Percentiles rank a stretch among this genome's conserved stretches.
phyloP scores from a whole-genome alignment of 2,797 vertebrate species.

The Eulemur rubriventer region DNA sequence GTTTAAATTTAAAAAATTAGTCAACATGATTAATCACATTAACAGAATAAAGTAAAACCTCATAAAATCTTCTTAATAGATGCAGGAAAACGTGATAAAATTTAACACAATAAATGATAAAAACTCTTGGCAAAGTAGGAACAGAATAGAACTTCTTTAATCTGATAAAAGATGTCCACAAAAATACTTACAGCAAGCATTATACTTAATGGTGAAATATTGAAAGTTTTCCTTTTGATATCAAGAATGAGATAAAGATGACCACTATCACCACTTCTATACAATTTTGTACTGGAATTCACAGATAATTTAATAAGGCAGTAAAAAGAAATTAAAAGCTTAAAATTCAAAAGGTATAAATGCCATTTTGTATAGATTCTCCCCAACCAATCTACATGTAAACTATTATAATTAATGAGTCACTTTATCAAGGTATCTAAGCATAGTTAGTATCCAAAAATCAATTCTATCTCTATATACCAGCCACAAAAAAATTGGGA shows the following conservation, averaged over 20 bases:
- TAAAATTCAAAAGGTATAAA: conserved; percentile 23
- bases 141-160: neutral
- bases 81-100: conserved; percentile 27
- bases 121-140: neutral
- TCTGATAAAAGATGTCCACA: neutral
- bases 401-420: conserved; percentile 14
- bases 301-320: neutral
- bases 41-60: conserved; percentile 42
- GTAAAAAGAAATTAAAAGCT: conserved; percentile 1
- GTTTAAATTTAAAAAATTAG: conserved; percentile 32
- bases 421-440: conserved; percentile 24
- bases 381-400: neutral
- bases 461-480: neutral
- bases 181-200: neutral
- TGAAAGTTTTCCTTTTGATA: neutral
- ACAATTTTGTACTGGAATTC: conserved; percentile 28
- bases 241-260: neutral
- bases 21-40: conserved; percentile 15
- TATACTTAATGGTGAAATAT: neutral
- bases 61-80: conserved; percentile 1
- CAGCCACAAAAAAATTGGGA: neutral
- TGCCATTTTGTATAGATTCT: neutral
- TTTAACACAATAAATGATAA: conserved; percentile 11
- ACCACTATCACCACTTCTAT: neutral
- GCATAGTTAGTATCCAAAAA: neutral